phyloP scores from a whole-genome alignment of 2,113 vertebrate genomes.

The Lophochroa leadbeateri region DNA sequence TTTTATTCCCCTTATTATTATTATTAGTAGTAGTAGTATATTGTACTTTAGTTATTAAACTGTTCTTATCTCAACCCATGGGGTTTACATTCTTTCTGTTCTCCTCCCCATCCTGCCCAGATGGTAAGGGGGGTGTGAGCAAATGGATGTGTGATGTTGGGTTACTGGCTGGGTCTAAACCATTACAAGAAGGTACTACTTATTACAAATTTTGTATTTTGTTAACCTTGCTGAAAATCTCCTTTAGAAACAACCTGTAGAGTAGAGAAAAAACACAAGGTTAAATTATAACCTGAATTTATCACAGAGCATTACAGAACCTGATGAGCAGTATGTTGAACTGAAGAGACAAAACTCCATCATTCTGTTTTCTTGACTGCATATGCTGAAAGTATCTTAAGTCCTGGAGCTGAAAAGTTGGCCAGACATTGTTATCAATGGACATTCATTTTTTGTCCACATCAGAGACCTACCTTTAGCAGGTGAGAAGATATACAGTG shows the following conservation, averaged over 20 bases:
- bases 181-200: background rate
- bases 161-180: background rate
- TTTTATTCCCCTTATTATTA: background rate
- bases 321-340: background rate
- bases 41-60: background rate
- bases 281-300: background rate
- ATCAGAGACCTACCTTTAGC: background rate
- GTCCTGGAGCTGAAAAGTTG: background rate
- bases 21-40: background rate
- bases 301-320: background rate
- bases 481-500: background rate
- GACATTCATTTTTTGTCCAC: background rate
- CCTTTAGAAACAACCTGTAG: background rate
- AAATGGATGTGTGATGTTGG: background rate
- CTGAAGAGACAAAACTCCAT: background rate
- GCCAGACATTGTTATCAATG: background rate
- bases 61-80: background rate
- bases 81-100: background rate
- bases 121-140: background rate
- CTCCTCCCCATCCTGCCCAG: background rate
- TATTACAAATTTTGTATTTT: background rate
- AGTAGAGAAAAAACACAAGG: background rate
- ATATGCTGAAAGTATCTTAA: background rate
- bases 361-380: background rate
- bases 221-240: background rate